Conservation (phyloP, 2,888 invertebrate species). For the Anaspis maculata region DNA sequence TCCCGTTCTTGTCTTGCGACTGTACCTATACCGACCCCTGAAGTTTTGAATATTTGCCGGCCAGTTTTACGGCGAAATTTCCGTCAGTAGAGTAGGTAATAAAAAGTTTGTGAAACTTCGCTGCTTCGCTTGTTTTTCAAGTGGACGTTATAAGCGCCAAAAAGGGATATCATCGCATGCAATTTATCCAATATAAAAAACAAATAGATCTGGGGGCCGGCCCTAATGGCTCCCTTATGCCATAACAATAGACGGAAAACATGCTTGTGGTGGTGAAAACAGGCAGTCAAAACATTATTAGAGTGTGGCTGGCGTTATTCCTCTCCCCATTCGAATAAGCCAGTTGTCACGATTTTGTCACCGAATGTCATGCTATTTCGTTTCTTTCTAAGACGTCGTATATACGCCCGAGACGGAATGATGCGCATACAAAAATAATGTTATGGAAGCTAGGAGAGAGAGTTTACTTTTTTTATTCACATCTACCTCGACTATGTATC, state of each 20-base stretch:
- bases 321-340: constrained; percentile 14
- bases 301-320: constrained; percentile 8
- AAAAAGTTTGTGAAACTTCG: constrained; percentile 1
- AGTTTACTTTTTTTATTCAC: too few species aligned
- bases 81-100: constrained; percentile 1
- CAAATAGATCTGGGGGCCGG: constrained; percentile 6
- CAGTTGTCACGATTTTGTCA: constrained; percentile 15
- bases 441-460: too few species aligned
- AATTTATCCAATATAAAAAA: constrained; percentile 4
- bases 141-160: neutral
- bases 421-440: too few species aligned
- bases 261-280: constrained; percentile 4
- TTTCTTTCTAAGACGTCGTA: constrained; percentile 12
- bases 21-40: neutral
- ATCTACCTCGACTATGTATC: too few species aligned
- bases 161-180: neutral
- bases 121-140: neutral
- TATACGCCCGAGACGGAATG: too few species aligned
- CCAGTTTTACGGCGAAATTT: neutral
- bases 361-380: constrained; percentile 14
- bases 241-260: constrained; percentile 8
- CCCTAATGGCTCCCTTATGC: constrained; percentile 9
- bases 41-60: neutral
- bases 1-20: neutral
- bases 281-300: constrained; percentile 14